Conservation (phyloP, 2,113 vertebrate species). For the Dipodomys merriami region DNA sequence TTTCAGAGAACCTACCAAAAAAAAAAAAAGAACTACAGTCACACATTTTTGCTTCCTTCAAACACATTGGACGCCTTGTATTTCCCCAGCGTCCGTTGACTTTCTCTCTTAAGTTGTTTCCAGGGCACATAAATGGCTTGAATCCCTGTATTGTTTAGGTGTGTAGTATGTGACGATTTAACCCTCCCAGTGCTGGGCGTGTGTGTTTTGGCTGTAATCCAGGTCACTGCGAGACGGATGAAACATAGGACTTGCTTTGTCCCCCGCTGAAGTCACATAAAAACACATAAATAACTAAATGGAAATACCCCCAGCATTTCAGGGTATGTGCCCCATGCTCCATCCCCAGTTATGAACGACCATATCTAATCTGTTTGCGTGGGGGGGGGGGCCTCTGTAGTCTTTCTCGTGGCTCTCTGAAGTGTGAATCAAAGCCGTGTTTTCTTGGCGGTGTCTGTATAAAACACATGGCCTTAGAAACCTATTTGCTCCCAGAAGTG, state of each 20-base stretch:
- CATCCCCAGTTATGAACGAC: constrained; percentile 58
- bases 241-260: not conserved
- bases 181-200: constrained; percentile 29
- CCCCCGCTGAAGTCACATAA: constrained; percentile 40
- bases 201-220: constrained; percentile 66
- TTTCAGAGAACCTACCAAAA: constrained; percentile 27
- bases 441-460: not conserved
- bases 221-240: not conserved
- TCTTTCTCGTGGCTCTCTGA: constrained; percentile 32
- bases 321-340: constrained; percentile 30
- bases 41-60: not conserved
- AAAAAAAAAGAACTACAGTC: constrained; percentile 57
- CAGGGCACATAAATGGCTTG: constrained; percentile 56
- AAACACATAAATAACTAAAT: too few relatives aligned
- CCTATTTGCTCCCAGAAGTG: too few relatives aligned
- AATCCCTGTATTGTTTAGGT: constrained; percentile 69
- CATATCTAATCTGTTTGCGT: constrained; percentile 31
- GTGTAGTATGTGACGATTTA: constrained; percentile 63
- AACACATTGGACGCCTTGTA: constrained; percentile 69
- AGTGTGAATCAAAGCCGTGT: constrained; percentile 39
- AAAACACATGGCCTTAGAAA: not conserved
- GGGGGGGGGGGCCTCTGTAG: constrained; percentile 31
- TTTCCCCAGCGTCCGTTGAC: constrained; percentile 19
- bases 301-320: not conserved
- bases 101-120: constrained; percentile 63